These are phyloP conservation scores for Crocidura indochinensis DNA, from an alignment of 2,797 vertebrate genomes.

Conservation along the genomic window DNA sequence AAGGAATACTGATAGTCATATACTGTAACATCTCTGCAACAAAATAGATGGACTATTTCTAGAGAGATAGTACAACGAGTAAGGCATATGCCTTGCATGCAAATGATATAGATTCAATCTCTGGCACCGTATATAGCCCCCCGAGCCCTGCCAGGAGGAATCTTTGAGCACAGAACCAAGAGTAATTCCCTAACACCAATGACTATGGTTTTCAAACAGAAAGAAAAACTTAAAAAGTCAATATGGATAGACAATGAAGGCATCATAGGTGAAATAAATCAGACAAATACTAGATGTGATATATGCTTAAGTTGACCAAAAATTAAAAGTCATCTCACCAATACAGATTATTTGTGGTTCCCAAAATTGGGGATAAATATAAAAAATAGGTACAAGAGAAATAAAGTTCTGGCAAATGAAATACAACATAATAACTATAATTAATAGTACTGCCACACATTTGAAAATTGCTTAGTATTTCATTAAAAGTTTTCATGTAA, in stretches of 20 bases:
- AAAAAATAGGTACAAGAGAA: not conserved
- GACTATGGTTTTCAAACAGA: too few relatives aligned
- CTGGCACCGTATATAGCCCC: too few relatives aligned
- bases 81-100: not conserved
- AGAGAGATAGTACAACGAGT: not conserved
- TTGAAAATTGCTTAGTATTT: constrained; percentile 17
- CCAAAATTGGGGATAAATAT: not conserved
- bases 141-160: too few relatives aligned
- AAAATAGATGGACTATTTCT: not conserved
- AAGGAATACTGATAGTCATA: not conserved
- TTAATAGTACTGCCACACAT: not conserved
- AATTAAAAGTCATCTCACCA: constrained; percentile 8
- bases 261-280: constrained; percentile 1
- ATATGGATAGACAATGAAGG: not conserved
- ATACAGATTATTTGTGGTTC: constrained; percentile 19
- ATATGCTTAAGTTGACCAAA: not conserved
- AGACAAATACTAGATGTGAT: constrained; percentile 12
- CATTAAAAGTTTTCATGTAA: not conserved
- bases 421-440: not conserved
- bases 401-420: not conserved
- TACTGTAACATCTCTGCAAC: not conserved
- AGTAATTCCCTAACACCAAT: too few relatives aligned
- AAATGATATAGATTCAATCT: too few relatives aligned
- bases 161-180: too few relatives aligned
- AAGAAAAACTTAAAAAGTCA: too few relatives aligned